Conservation (phyloP, 64 coral and sea anemone genomes). For the Stichodactyla mertensii region DNA sequence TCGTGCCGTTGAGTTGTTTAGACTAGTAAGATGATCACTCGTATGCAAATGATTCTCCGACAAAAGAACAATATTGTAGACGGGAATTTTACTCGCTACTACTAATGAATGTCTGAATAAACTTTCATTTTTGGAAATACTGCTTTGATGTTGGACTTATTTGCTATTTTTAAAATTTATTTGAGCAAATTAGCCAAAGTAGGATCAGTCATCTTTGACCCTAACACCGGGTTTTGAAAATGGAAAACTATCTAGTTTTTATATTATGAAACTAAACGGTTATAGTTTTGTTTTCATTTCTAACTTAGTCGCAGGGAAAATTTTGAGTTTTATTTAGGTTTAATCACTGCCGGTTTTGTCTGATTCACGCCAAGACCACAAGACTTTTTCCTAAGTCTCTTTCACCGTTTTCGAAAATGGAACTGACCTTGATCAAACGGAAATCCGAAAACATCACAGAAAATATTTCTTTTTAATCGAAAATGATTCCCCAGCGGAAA, state of each 20-base stretch:
- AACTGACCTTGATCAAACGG: not conserved
- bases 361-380: too few species aligned
- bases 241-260: too few species aligned
- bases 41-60: not conserved
- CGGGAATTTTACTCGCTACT: not conserved
- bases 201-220: too few species aligned
- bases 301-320: too few species aligned
- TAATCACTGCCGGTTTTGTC: too few species aligned
- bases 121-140: not conserved
- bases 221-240: too few species aligned
- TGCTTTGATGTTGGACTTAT: not conserved
- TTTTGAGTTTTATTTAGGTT: too few species aligned
- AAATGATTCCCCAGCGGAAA: not conserved
- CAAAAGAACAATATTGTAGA: not conserved
- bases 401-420: conserved; percentile 2
- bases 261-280: too few species aligned
- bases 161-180: not conserved
- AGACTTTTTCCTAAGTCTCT: too few species aligned
- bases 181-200: not conserved
- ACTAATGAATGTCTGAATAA: not conserved
- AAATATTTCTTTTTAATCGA: not conserved
- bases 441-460: not conserved
- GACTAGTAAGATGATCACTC: not conserved
- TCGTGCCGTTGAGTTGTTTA: not conserved
- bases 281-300: too few species aligned